These are phyloP conservation scores for Oreochromis spilurus DNA, from an alignment of 2,113 vertebrate genomes.

Conservation along the genomic window DNA sequence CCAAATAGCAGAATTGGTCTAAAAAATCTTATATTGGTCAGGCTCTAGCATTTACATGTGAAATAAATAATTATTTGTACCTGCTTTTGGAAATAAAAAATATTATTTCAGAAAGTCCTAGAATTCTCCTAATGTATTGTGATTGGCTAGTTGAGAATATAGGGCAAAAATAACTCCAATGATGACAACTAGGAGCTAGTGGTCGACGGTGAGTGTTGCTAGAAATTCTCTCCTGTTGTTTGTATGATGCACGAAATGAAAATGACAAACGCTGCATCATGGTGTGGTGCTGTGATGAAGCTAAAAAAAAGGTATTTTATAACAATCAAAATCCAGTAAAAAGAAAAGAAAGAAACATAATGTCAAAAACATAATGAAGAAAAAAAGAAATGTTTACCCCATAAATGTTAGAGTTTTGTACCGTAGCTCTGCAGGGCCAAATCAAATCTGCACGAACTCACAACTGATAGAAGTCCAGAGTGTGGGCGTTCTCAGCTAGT, in stretches of 20 bases:
- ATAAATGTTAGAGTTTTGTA: not conserved
- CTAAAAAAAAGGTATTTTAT: not conserved
- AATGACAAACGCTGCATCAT: not conserved
- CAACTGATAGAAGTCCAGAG: not conserved
- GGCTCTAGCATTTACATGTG: not conserved
- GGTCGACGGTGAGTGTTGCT: not conserved
- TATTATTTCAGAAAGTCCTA: not conserved
- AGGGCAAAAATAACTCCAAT: not conserved
- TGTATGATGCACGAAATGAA: not conserved
- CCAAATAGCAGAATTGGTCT: not conserved
- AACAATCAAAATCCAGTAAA: not conserved
- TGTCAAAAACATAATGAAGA: not conserved
- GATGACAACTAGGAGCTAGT: not conserved
- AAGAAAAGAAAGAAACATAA: not conserved
- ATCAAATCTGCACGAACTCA: not conserved
- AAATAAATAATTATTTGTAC: not conserved
- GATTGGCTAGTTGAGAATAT: not conserved
- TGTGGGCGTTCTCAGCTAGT: not conserved
- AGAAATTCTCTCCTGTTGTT: not conserved
- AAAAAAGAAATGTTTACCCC: not conserved
- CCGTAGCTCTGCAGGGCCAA: too few species aligned
- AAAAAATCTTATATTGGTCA: rapidly evolving
- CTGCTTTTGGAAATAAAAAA: not conserved
- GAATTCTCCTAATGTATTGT: not conserved
- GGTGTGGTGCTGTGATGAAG: not conserved